These are phyloP conservation scores for Drosophila anomalipes DNA, from an alignment of 2,888 invertebrate species.

Conservation along the genomic window DNA sequence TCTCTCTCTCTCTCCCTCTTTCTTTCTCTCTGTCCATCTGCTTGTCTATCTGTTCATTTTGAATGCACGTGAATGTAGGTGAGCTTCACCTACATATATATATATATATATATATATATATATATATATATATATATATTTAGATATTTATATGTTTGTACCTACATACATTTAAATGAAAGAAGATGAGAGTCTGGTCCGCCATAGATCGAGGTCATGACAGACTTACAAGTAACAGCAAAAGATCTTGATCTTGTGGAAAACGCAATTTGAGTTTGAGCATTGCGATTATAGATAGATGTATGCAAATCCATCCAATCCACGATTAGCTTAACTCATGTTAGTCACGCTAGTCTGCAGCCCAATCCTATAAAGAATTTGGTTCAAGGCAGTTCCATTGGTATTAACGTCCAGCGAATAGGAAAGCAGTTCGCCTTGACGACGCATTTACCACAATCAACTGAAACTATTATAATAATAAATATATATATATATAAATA, in stretches of 20 bases:
- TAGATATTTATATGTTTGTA: neutral
- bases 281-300: conserved; percentile 28
- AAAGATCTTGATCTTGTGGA: conserved; percentile 20
- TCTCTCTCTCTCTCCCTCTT: neutral
- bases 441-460: neutral
- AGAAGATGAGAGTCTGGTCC: conserved; percentile 26
- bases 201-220: conserved; percentile 33
- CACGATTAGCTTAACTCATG: neutral
- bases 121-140: neutral
- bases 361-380: neutral
- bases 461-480: neutral
- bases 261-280: conserved; percentile 17
- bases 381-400: neutral
- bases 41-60: conserved; percentile 10
- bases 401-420: neutral
- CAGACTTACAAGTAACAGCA: neutral
- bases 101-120: neutral
- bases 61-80: conserved; percentile 54
- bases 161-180: conserved; percentile 29
- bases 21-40: neutral
- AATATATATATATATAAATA: neutral
- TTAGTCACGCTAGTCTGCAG: neutral
- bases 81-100: conserved; percentile 22
- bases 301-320: neutral
- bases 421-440: neutral